phyloP scores from a whole-genome alignment of 2,797 vertebrate genomes.

The Phrynocephalus vlangalii region DNA sequence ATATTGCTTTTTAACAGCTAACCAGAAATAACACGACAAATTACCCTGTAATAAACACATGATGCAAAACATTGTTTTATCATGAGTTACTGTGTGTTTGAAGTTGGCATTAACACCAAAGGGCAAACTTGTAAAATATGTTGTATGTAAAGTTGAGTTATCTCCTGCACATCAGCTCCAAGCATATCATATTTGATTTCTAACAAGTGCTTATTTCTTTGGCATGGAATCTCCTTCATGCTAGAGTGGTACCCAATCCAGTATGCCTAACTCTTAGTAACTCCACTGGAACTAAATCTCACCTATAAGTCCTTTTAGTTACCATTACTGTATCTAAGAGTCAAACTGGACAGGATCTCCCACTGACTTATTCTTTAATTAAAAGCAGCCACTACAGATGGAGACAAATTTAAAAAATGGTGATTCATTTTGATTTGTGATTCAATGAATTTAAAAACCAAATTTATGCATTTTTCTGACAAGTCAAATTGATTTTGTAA shows the following conservation, averaged over 20 bases:
- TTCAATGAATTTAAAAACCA: too few relatives aligned
- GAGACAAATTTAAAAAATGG: too few relatives aligned
- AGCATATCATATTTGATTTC: slow-evolving; percentile 51
- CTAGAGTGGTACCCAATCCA: not conserved
- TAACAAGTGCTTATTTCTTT: slow-evolving; percentile 44
- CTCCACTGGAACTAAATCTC: slow-evolving; percentile 7
- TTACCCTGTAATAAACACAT: slow-evolving; percentile 64
- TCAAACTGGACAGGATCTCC: not conserved
- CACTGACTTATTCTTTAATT: not conserved
- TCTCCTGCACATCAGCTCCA: slow-evolving; percentile 47
- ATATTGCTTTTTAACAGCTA: slow-evolving; percentile 68
- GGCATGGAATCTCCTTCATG: slow-evolving; percentile 9
- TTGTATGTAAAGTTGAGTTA: slow-evolving; percentile 53
- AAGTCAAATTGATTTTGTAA: too few relatives aligned
- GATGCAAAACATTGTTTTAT: slow-evolving; percentile 57
- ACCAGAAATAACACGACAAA: slow-evolving; percentile 72
- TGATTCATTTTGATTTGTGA: too few relatives aligned
- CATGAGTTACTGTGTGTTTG: slow-evolving; percentile 56
- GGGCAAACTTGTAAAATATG: slow-evolving; percentile 55
- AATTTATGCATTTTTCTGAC: too few relatives aligned
- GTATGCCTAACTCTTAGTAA: not conserved
- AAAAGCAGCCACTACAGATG: not conserved
- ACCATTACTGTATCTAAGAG: not conserved
- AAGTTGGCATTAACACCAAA: slow-evolving; percentile 57
- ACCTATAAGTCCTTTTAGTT: not conserved